These are phyloP conservation scores for Drosophila monieri DNA, from an alignment of 2,888 invertebrate species.

Conservation along the genomic window DNA sequence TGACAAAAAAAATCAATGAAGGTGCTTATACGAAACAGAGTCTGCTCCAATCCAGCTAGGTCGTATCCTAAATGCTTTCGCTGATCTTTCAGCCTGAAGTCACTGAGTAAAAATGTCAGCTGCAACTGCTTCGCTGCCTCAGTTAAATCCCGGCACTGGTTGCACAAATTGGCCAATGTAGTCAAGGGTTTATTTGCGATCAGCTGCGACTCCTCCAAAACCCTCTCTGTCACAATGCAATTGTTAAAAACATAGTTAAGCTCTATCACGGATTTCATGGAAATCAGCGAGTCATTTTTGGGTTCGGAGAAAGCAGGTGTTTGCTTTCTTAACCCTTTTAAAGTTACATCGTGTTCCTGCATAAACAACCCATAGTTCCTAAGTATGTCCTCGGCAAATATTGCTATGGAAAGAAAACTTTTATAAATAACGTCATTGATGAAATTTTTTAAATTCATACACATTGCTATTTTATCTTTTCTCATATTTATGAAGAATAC, in stretches of 20 bases:
- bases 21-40: conserved; percentile 84
- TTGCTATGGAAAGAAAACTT: conserved; percentile 28
- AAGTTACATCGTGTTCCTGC: conserved; percentile 73
- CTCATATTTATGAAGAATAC: conserved; percentile 19
- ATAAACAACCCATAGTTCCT: conserved; percentile 80
- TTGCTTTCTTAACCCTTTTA: conserved; percentile 57
- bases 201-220: conserved; percentile 88
- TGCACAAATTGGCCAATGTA: conserved; percentile 91
- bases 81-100: conserved; percentile 48
- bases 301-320: conserved; percentile 8
- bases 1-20: conserved; percentile 87
- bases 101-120: conserved; percentile 82
- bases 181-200: conserved; percentile 91
- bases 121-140: conserved; percentile 88
- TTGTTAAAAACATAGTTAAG: conserved; percentile 51
- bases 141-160: conserved; percentile 89
- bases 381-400: conserved; percentile 81
- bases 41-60: conserved; percentile 46
- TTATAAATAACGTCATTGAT: background rate
- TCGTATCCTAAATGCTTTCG: background rate
- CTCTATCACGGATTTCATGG: conserved; percentile 61
- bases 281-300: background rate
- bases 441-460: conserved; percentile 7
- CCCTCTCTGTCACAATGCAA: background rate
- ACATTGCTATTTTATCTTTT: conserved; percentile 23